Base-by-base conservation (phyloP, 2,888 invertebrate species). In the Meandrusa payeni region DNA sequence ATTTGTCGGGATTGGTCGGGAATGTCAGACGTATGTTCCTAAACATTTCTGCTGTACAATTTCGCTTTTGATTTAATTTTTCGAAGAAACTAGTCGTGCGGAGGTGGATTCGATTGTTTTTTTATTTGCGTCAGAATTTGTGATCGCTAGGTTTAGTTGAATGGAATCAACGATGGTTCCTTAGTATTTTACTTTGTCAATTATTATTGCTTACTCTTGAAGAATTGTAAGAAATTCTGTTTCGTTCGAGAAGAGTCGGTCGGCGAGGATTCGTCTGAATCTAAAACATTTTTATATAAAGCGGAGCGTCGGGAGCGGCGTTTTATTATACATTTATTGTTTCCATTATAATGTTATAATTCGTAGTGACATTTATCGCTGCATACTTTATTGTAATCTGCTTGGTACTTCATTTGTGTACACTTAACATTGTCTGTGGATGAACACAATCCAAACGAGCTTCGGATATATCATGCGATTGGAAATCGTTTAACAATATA, bases 241-340 rank as follows among this genome's bases (percentile, higher is more conserved):
- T 48, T 48, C 29, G 50, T 48, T 33, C 38, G 36, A 6, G 22
- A 17, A 17, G 36, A 50, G 44, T 47, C 34, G 48, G 40, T 50
- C 40, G 45, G 50, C 32, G 43, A 47, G 45, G 48, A 41, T 46
- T 51, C 54, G 51, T 52, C 46, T 41, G 50, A 47, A 52, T 56
- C 49, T 48, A 53, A 33, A 38, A 48, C 52, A 57, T 61, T 59
- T 60, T 56, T 59, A 58, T 59, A 57, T 51, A 60, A 51, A 61
- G 15, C 42, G 64, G 55, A 50, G 59, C 60, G 61, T 61, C 60
- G 52, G 53, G 57, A 55, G 59, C 54, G 57, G 64, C 62, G 83
- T 86, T 87, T 87, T 86, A 85, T 86, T 86, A 83, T 86, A 75
- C 86, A 86, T 80, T 86, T 87, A 85, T 87, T 86, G 75, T 83